A percentile compares a stretch with the other conserved stretches of the same genome.
Evolutionary conservation across 2,113 vertebrate species (phyloP).

Genomic region (Noctilio leporinus): DNA sequence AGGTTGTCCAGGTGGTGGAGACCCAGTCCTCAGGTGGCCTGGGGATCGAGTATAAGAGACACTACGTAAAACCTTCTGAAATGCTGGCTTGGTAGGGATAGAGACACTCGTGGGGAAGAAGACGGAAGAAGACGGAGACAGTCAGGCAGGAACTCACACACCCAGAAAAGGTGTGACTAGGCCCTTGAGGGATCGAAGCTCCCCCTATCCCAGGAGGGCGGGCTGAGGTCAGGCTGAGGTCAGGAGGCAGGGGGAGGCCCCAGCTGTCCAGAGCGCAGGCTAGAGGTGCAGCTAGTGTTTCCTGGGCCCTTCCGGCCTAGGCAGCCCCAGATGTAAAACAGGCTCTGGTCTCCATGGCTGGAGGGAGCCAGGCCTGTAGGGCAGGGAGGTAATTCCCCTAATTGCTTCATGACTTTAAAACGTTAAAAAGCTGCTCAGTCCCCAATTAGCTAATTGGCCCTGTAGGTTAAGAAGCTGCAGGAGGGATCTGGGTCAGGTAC

Average conservation of each 20-base stretch:
- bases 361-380: background rate
- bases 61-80: background rate
- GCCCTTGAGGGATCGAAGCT: background rate
- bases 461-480: slow-evolving; percentile 88
- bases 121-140: background rate
- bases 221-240: background rate
- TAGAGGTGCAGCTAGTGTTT: accelerated
- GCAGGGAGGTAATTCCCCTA: slow-evolving; percentile 68
- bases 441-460: slow-evolving; percentile 88
- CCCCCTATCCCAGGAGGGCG: background rate
- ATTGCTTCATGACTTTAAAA: slow-evolving; percentile 88
- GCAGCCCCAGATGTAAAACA: background rate
- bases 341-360: background rate
- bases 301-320: background rate
- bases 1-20: background rate
- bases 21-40: background rate
- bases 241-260: background rate
- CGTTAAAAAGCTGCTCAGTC: slow-evolving; percentile 84
- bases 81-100: background rate
- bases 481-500: slow-evolving; percentile 88
- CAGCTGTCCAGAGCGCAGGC: background rate
- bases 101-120: background rate
- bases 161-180: background rate
- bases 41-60: accelerated
- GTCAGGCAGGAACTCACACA: background rate